Percentiles rank a stretch among this genome's conserved stretches.
phyloP scores from a whole-genome alignment of 2,888 invertebrate genomes.

The Acholoe squamosa region DNA sequence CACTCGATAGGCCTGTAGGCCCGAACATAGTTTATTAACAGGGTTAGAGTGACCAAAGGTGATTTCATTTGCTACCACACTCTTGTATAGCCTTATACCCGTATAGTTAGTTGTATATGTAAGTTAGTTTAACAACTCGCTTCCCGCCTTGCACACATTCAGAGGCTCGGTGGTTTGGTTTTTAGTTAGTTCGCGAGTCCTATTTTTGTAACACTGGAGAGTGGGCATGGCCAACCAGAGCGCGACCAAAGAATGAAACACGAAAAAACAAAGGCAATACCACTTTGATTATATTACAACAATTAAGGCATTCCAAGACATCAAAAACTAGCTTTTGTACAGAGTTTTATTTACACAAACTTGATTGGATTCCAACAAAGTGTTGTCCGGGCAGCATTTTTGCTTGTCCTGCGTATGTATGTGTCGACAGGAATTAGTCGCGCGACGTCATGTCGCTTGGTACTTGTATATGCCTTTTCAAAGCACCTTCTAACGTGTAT shows the following conservation, averaged over 20 bases:
- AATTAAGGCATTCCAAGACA: constrained; percentile 40
- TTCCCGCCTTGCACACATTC: not conserved
- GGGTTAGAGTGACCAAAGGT: constrained; percentile 18
- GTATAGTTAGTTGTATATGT: not conserved
- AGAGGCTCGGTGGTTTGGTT: not conserved
- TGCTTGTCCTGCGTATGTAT: not conserved
- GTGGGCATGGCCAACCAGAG: not conserved
- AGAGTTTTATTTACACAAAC: not conserved
- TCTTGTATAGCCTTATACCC: not conserved
- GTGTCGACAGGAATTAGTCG: not conserved
- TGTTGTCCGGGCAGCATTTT: not conserved
- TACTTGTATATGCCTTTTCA: constrained; percentile 27
- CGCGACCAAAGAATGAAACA: not conserved
- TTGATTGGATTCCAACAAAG: constrained; percentile 30
- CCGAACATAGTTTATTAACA: not conserved
- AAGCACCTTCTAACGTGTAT: constrained; percentile 45
- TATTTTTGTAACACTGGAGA: constrained; percentile 50
- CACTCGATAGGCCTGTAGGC: not conserved
- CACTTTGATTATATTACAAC: not conserved
- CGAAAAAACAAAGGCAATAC: not conserved
- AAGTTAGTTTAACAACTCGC: not conserved
- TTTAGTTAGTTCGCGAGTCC: not conserved
- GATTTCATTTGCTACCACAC: constrained; percentile 3
- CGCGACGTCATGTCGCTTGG: not conserved
- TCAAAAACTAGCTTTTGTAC: constrained; percentile 52